Evolutionary conservation across 2,888 invertebrate species (phyloP).

Genomic region (Thecophora atra): DNA sequence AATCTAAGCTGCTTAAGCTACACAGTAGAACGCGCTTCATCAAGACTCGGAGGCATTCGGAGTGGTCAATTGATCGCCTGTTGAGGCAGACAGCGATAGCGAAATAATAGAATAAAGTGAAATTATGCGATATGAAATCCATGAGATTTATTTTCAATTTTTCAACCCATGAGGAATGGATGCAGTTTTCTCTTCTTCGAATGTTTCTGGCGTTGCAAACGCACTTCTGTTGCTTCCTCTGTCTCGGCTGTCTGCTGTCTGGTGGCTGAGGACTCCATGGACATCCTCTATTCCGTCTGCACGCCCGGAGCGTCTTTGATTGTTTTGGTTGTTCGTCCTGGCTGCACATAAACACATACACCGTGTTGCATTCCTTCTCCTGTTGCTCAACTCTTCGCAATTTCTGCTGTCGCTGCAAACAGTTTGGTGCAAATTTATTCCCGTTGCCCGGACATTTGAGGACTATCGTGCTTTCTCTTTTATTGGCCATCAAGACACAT

Average conservation of each 20-base stretch:
- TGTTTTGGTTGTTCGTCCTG: too few species aligned
- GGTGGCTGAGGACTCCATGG: background rate
- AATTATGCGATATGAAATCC: background rate
- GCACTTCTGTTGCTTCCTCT: conserved; percentile 12
- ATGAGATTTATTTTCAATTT: conserved; percentile 32
- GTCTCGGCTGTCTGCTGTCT: background rate
- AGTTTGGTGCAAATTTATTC: background rate
- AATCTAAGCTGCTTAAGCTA: background rate
- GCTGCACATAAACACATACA: background rate
- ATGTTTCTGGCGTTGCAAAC: background rate
- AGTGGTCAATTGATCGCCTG: conserved; percentile 11
- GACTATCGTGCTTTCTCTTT: too few species aligned
- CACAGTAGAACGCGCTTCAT: background rate
- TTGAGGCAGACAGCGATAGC: background rate
- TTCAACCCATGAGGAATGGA: background rate
- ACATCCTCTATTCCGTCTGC: conserved; percentile 2
- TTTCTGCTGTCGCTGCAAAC: background rate
- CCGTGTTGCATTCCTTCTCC: conserved; percentile 20
- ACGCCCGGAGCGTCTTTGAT: conserved; percentile 7
- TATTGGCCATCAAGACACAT: conserved; percentile 15
- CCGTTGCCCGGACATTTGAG: background rate
- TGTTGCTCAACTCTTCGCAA: background rate
- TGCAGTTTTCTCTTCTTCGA: background rate
- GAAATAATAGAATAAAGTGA: conserved; percentile 13
- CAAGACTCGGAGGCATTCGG: background rate